Conservation (phyloP, 2,113 vertebrate species). For the Xiphophorus hellerii region DNA sequence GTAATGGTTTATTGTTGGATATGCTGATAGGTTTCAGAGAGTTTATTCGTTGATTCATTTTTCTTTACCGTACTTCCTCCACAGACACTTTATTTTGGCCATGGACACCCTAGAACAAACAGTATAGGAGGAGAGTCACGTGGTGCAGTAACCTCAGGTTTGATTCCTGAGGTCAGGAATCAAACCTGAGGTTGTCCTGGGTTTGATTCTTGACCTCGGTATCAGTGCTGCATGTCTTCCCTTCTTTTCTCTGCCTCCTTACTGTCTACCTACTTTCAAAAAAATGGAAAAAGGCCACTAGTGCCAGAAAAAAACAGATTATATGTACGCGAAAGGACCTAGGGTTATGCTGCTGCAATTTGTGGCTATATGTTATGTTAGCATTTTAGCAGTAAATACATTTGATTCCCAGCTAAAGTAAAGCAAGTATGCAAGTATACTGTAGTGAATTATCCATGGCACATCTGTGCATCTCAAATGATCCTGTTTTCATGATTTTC, state of each 20-base stretch:
- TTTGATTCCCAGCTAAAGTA: constrained; percentile 12
- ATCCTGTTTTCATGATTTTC: not conserved
- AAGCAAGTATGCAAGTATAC: not conserved
- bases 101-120: not conserved
- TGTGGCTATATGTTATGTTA: constrained; percentile 5
- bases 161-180: too few relatives aligned
- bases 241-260: too few relatives aligned
- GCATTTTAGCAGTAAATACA: constrained; percentile 12
- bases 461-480: constrained; percentile 25
- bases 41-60: not conserved
- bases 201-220: too few relatives aligned
- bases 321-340: not conserved
- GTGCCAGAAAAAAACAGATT: too few relatives aligned
- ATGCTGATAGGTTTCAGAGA: too few relatives aligned
- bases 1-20: too few relatives aligned
- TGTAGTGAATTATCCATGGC: constrained; percentile 8
- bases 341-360: not conserved
- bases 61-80: not conserved
- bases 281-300: too few relatives aligned
- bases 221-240: too few relatives aligned
- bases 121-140: too few relatives aligned
- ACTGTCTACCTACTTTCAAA: too few relatives aligned
- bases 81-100: not conserved
- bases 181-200: too few relatives aligned
- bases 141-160: too few relatives aligned